Base-by-base conservation (phyloP, 30 jellyfish, hydroid and myxozoan genomes). In the Mastigias papua region DNA sequence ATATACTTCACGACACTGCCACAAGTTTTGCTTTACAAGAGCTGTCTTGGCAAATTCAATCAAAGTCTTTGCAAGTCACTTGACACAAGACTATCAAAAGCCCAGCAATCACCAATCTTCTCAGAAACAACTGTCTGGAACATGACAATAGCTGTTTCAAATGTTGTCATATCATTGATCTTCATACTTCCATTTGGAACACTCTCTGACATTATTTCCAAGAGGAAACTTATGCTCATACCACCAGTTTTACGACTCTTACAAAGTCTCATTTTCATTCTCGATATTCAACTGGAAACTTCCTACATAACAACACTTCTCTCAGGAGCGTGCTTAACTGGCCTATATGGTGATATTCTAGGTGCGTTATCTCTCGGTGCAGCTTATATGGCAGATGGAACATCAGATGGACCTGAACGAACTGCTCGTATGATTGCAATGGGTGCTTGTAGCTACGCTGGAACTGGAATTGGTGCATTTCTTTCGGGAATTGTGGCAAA, bases 101-200 rank as follows among this genome's bases (percentile, higher is more conserved):
- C 74, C 23, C 32, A 63, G 19, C 5, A 63, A n/a, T 3, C 74
- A 1, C n/a, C 6, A 20, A 20, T 63, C 1, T 63, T 19, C 19
- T 11, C 34, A 48, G 79, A 58, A 20, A 79, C 67, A 1, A 19
- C 89, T 23, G 16, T 29, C 20, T 78, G 89, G 89, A 78, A 78
- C 48, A 34, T 23, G 64, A 28, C 30, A 1, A 15, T 60, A 8
- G 19, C 35, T 2, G 48, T 68, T 16, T 26, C 61, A 23, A 20
- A 32, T 23, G 11, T 33, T 61, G n/a, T 60, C 5, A 64, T 69
- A 21, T 58, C 79, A 31, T 6, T 78, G 34, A 19, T 60, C 2
- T 58, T n/a, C 49, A 78, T 78, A 50, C 67, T 78, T 29, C 78
- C 79, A 0, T 78, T 78, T 10, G 89, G 89, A 15, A 19, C 89